Evolutionary conservation across 2,797 vertebrate species (phyloP), one percentile per base, ranked within the genome.

Genomic region (Geotrypetes seraphini): DNA sequence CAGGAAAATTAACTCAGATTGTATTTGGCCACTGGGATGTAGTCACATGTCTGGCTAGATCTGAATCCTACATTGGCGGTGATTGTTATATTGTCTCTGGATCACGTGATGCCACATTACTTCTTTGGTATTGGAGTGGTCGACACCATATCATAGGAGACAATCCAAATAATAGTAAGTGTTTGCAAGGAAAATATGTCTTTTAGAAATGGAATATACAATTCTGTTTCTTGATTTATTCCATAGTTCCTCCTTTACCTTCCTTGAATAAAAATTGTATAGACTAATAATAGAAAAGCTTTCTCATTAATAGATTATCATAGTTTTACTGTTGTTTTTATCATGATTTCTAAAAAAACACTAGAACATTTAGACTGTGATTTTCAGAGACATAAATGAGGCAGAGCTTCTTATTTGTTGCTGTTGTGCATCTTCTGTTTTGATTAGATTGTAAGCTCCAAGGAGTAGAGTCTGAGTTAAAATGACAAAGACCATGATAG

Each of bases 11-110:
- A 53, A 98, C 95, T 50, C 95, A 98, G 77, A 97, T 98, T 6
- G 95, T 98, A 11, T 98, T 98, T 35, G 95, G 95, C 54, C 95
- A 98, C 66, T 98, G 95, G 95, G 95, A 98, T 17, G 95, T 98
- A 4, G 95, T 98, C 68, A 97, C 93, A 1, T 98, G 95, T 66
- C 69, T 98, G 56, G 93, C 95, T 33, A 72, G 95, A 42, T 98
- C 95, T 0, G 95, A 98, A 68, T 97, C 93, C 6, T 98, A 98
- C 68, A 98, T 98, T 0, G 95, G 95, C 7, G 95, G 95, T 2
- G 95, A 98, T 53, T 98, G 95, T 69, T 98, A 97, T 68, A 98
- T 98, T 1, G 95, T 97, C 53, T 97, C 93, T 1, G 95, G 95
- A 9, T 98, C 95, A 19, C 85, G 95, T 2, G 95, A 98, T 0